Base-by-base conservation (phyloP, 2,113 vertebrate species). In the Strix aluco region DNA sequence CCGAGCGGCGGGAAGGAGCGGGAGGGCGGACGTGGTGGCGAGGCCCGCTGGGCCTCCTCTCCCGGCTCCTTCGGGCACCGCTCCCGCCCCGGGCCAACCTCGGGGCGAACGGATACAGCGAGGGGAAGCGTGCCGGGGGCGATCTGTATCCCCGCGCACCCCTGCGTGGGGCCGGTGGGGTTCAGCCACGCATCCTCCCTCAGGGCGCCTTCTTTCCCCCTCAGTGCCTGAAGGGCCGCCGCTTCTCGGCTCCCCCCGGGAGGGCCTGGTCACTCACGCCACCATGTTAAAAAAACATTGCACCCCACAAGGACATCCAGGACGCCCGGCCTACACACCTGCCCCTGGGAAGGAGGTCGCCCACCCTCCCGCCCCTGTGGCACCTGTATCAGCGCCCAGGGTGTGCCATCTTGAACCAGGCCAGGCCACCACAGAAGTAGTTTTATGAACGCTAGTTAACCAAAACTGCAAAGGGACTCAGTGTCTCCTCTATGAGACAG, bases 251-350 rank as follows among this genome's bases (percentile, higher is more conserved):
- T 11, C 5, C 29, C 11, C 15, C 30, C 20, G 1, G 54, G 22
- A n/a, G 51, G 46, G 51, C 34, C 81, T 3, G 22, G 38, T 17
- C 66, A 15, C 34, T 5, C 52, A 6, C 15, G 2, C 10, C 18
- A 15, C 34, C 27, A 3, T 38, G 5, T 0, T 11, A 26, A 23
- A 32, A 36, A 25, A 26, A 6, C 38, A 11, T 2, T 3, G 16
- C 13, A 3, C n/a, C 22, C 42, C 14, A 0, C n/a, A 13, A 2
- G n/a, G 52, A 4, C 23, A 2, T 2, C 36, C 21, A 12, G 29
- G 38, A 25, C 49, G 5, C 7, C 30, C 2, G 4, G 14, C 29
- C 65, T 14, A 2, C 16, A 44, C 16, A 16, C 44, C 44, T 44
- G 44, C 19, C 46, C 18, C 7, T 47, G 5, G 52, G 17, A 72